These are phyloP conservation scores for Azemiops feae DNA, from an alignment of 2,113 vertebrate genomes.

Conservation along the genomic window DNA sequence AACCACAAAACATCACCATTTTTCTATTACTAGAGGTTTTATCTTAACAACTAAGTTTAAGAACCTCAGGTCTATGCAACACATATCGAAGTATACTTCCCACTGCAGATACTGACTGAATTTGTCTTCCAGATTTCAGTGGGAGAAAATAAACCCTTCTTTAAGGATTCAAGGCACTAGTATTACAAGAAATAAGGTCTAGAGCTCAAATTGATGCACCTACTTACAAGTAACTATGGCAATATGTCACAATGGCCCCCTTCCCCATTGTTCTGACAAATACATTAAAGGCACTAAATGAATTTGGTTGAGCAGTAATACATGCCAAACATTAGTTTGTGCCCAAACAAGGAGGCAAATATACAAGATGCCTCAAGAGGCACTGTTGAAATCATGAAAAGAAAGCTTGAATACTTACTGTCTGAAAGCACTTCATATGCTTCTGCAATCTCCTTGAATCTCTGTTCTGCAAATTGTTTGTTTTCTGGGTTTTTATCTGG, in stretches of 20 bases:
- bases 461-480: slow-evolving; percentile 86
- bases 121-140: neutral
- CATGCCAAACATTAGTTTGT: neutral
- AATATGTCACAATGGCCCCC: neutral
- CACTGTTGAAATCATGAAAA: too few species aligned
- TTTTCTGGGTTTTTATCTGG: slow-evolving; percentile 93
- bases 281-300: neutral
- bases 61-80: neutral
- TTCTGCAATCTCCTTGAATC: slow-evolving; percentile 89
- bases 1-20: neutral
- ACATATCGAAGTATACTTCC: neutral
- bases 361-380: neutral
- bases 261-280: neutral
- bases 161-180: neutral
- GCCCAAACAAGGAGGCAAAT: too few species aligned
- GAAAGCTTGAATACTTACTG: neutral
- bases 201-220: neutral
- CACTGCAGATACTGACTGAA: neutral
- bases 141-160: neutral
- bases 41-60: neutral
- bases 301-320: neutral
- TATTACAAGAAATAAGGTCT: neutral
- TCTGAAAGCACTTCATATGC: slow-evolving; percentile 90
- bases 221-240: neutral
- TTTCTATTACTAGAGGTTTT: neutral